Percentiles rank a stretch among this genome's conserved stretches.
These are phyloP conservation scores for Frankliniella intonsa DNA, from an alignment of 2,888 invertebrate genomes.

Conservation along the genomic window DNA sequence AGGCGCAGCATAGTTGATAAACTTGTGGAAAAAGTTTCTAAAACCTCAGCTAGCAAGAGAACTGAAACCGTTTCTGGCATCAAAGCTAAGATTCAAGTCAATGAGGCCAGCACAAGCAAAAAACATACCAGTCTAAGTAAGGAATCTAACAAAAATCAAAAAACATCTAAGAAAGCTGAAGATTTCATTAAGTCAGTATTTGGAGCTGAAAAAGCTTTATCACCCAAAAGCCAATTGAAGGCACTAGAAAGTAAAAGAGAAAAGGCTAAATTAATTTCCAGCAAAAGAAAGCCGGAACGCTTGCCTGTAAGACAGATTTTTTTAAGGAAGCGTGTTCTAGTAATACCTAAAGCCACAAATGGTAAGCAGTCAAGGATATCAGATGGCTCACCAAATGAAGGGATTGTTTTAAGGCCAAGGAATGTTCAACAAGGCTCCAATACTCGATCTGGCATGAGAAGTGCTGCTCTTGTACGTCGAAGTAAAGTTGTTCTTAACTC, in stretches of 20 bases:
- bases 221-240: background rate
- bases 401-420: conserved; percentile 21
- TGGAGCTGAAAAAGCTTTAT: background rate
- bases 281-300: background rate
- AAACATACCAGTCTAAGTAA: background rate
- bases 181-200: background rate
- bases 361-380: background rate
- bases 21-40: background rate
- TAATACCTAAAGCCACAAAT: background rate
- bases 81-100: background rate
- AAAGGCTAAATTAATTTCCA: background rate
- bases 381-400: background rate
- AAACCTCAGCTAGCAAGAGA: background rate
- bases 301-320: background rate
- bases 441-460: conserved; percentile 43
- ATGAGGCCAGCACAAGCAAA: no score
- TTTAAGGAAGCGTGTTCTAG: background rate
- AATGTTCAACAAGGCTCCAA: background rate
- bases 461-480: conserved; percentile 45
- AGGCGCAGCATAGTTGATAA: background rate
- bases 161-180: background rate
- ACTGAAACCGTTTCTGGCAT: background rate
- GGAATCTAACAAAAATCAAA: background rate
- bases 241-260: background rate
- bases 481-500: conserved; percentile 46